phyloP scores from a whole-genome alignment of 2,888 invertebrate genomes.

The Cantharis nigra region DNA sequence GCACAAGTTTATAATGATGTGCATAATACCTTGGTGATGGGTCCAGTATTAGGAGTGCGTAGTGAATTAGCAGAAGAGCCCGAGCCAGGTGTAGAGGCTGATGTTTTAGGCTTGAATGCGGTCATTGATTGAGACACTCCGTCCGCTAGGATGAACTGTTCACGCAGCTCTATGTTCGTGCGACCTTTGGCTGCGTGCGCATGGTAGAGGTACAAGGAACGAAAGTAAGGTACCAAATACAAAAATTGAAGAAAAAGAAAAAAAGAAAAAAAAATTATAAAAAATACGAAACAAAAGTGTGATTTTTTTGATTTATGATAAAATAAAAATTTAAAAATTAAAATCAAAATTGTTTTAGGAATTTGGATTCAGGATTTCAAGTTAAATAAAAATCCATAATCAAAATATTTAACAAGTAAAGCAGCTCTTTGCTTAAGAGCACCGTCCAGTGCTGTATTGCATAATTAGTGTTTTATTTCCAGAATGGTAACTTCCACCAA shows the following conservation, averaged over 20 bases:
- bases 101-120: slow-evolving; percentile 94
- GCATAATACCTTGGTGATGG: slow-evolving; percentile 87
- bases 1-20: slow-evolving; percentile 22
- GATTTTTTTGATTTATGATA: neutral
- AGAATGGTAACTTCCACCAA: neutral
- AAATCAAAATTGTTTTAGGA: neutral
- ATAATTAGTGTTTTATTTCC: neutral
- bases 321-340: neutral
- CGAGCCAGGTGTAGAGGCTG: slow-evolving; percentile 73
- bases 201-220: slow-evolving; percentile 29
- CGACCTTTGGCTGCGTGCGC: slow-evolving; percentile 89
- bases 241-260: slow-evolving; percentile 21
- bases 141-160: slow-evolving; percentile 98
- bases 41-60: slow-evolving; percentile 76
- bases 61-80: slow-evolving; percentile 61
- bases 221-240: slow-evolving; percentile 29
- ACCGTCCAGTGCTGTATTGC: neutral
- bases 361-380: neutral
- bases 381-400: neutral
- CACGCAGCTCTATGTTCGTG: slow-evolving; percentile 99
- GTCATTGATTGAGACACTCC: slow-evolving; percentile 99
- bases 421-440: neutral
- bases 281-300: slow-evolving; percentile 11
- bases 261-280: slow-evolving; percentile 23
- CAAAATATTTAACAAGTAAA: neutral